Conservation (phyloP, 2,888 invertebrate species). For the Homarus gammarus region DNA sequence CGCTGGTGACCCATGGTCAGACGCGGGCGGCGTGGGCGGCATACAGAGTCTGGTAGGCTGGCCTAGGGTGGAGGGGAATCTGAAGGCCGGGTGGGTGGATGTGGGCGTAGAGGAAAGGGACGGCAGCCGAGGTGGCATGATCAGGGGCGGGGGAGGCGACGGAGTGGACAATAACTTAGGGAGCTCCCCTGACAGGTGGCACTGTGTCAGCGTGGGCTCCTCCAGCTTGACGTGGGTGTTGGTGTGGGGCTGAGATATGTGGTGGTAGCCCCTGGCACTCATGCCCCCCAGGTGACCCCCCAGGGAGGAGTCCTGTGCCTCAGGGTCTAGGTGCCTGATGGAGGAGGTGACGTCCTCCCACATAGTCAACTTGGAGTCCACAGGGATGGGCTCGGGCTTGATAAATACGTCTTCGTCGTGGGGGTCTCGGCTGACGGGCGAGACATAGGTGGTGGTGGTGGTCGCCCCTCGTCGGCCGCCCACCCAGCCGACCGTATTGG, state of each 20-base stretch:
- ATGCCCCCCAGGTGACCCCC: background rate
- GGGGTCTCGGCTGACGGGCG: slow-evolving; percentile 81
- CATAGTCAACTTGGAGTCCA: slow-evolving; percentile 78
- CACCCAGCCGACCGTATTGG: slow-evolving; percentile 38
- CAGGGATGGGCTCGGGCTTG: slow-evolving; percentile 83
- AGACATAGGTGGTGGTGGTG: slow-evolving; percentile 81
- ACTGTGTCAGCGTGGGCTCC: slow-evolving; percentile 27
- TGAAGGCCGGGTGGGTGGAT: slow-evolving; percentile 48
- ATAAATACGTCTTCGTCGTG: slow-evolving; percentile 91
- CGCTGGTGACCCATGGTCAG: slow-evolving; percentile 70
- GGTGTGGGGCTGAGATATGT: no score
- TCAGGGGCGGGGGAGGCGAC: slow-evolving; percentile 63
- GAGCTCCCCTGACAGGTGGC: slow-evolving; percentile 29
- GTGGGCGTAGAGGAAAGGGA: slow-evolving; percentile 33
- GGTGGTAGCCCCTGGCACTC: background rate
- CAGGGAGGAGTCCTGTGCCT: slow-evolving; percentile 78
- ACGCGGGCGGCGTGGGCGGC: slow-evolving; percentile 73
- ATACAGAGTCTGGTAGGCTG: slow-evolving; percentile 41
- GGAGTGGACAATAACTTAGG: slow-evolving; percentile 47
- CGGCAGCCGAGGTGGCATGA: slow-evolving; percentile 4
- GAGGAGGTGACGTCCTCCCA: slow-evolving; percentile 96
- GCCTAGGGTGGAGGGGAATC: slow-evolving; percentile 26
- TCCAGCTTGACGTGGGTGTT: slow-evolving; percentile 50
- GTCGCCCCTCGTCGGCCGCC: slow-evolving; percentile 75
- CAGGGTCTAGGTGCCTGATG: slow-evolving; percentile 93